Conservation (phyloP, 2,113 vertebrate genomes). For the Corythoichthys intestinalis region DNA sequence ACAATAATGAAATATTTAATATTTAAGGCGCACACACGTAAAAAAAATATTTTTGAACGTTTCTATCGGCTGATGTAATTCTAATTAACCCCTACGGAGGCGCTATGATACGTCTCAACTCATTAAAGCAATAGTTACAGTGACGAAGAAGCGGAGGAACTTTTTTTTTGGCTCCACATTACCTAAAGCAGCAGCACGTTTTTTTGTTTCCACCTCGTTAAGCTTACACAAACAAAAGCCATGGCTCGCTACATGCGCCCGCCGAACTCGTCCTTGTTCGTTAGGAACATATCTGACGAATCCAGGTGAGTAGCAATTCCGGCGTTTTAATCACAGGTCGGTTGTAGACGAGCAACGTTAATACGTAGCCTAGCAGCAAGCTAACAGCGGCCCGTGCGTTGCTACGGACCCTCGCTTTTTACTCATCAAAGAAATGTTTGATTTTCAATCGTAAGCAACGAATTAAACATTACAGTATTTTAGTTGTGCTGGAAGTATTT, state of each 20-base stretch:
- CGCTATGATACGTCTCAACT: slow-evolving; percentile 1
- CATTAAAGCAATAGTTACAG: not conserved
- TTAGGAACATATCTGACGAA: slow-evolving; percentile 93
- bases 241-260: slow-evolving; percentile 90
- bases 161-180: slow-evolving; percentile 21
- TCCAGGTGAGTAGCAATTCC: slow-evolving; percentile 79
- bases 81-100: slow-evolving; percentile 1
- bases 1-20: too few species aligned
- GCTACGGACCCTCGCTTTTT: not conserved
- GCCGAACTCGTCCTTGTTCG: slow-evolving; percentile 91
- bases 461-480: too few species aligned
- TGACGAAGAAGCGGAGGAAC: slow-evolving; percentile 13
- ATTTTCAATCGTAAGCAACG: not conserved
- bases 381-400: not conserved
- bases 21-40: too few species aligned
- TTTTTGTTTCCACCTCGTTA: not conserved
- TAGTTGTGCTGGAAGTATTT: not conserved
- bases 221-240: slow-evolving; percentile 6
- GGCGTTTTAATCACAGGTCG: too few species aligned
- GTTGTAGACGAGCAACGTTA: not conserved
- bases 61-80: not conserved
- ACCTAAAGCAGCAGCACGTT: slow-evolving; percentile 1
- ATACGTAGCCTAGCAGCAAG: slow-evolving; percentile 7
- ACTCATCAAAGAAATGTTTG: not conserved
- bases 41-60: too few species aligned